A percentile compares a stretch with the other conserved stretches of the same genome.
Evolutionary conservation across 2,888 invertebrate genomes (phyloP).

Genomic region (Lasius fuliginosus): DNA sequence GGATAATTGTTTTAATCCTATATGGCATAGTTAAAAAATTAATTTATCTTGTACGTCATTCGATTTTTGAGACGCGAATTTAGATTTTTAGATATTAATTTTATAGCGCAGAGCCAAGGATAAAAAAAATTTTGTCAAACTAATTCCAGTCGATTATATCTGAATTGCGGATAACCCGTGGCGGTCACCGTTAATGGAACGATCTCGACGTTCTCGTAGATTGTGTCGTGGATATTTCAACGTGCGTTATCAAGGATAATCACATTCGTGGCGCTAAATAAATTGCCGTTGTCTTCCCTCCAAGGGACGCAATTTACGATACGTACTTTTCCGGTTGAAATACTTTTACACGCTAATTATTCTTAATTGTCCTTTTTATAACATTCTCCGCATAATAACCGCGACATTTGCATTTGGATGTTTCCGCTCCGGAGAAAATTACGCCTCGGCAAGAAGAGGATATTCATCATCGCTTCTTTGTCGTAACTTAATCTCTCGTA

Average conservation of each 20-base stretch:
- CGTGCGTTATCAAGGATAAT: constrained; percentile 19
- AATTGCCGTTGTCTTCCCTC: not conserved
- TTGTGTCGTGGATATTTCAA: constrained; percentile 38
- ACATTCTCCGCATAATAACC: constrained; percentile 5
- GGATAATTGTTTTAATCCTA: not conserved
- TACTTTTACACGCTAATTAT: constrained; percentile 29
- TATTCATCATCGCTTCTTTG: constrained; percentile 18
- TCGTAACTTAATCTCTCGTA: constrained; percentile 9
- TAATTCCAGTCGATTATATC: constrained; percentile 56
- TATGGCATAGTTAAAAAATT: not conserved
- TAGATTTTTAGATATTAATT: constrained; percentile 16
- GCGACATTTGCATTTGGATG: constrained; percentile 27
- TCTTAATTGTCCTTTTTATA: not conserved
- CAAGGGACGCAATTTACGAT: not conserved
- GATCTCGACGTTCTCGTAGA: constrained; percentile 49
- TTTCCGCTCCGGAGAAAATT: constrained; percentile 23
- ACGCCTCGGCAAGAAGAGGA: not conserved
- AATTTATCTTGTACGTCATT: not conserved
- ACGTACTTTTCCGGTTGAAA: constrained; percentile 5
- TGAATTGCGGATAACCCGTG: constrained; percentile 67
- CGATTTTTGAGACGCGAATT: constrained; percentile 28
- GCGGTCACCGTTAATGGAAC: constrained; percentile 71
- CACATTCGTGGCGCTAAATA: constrained; percentile 3
- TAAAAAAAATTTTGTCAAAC: constrained; percentile 64
- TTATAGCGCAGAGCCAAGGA: constrained; percentile 6